These are phyloP conservation scores for Prionailurus viverrinus DNA, from an alignment of 2,113 vertebrate species.

Conservation along the genomic window DNA sequence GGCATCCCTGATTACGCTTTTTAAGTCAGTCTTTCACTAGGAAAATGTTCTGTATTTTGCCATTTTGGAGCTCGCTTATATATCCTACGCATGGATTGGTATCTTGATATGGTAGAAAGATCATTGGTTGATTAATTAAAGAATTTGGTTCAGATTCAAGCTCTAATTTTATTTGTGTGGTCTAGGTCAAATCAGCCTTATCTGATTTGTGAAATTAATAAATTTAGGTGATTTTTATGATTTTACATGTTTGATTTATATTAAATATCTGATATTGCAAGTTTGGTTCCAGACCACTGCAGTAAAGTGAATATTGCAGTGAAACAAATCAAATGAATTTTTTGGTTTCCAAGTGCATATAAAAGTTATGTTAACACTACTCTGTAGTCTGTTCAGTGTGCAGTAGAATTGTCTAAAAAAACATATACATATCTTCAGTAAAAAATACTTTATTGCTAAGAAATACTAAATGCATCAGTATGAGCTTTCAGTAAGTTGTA, in stretches of 20 bases:
- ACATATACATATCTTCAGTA: not conserved
- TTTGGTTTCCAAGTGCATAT: not conserved
- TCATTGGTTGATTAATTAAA: not conserved
- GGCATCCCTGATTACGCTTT: not conserved
- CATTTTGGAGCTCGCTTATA: not conserved
- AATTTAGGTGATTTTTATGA: not conserved
- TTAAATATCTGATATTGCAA: not conserved
- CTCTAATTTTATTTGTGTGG: not conserved
- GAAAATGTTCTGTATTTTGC: not conserved
- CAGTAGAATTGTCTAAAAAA: not conserved
- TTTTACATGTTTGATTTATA: not conserved
- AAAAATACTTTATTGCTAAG: not conserved
- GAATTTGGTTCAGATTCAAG: conserved; percentile 18
- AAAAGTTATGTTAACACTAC: not conserved
- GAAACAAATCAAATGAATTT: not conserved
- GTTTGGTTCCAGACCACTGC: not conserved
- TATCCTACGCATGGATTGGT: not conserved
- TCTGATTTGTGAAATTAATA: not conserved
- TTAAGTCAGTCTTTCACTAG: not conserved
- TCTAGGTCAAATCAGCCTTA: not conserved
- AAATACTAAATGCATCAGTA: not conserved
- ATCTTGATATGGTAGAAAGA: not conserved
- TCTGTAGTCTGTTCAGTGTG: not conserved
- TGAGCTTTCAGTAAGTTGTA: not conserved
- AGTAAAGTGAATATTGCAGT: not conserved